Conservation (phyloP, 2,113 vertebrate species). For the Sylvietta virens region DNA sequence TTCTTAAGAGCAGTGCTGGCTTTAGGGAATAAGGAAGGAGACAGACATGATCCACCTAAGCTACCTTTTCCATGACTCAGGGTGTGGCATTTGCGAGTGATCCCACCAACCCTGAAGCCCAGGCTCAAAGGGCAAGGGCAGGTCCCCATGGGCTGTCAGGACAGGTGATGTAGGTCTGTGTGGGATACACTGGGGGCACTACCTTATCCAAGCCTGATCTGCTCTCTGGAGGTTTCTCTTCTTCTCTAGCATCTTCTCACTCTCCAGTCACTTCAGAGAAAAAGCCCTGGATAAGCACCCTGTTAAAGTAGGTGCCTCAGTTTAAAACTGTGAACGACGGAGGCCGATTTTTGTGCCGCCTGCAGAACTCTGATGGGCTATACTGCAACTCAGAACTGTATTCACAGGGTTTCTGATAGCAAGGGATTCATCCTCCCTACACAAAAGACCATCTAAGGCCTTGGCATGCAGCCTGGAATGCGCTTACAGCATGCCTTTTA, state of each 20-base stretch:
- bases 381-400: background rate
- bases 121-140: background rate
- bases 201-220: background rate
- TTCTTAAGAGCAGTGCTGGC: background rate
- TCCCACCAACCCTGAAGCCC: background rate
- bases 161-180: background rate
- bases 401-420: background rate
- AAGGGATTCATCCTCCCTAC: background rate
- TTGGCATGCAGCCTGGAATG: background rate
- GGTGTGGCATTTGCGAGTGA: background rate
- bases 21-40: background rate
- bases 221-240: background rate
- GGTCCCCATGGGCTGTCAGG: background rate
- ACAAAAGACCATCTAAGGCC: background rate
- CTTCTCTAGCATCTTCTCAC: background rate
- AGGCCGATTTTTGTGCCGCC: background rate
- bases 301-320: background rate
- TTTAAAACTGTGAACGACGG: background rate
- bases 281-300: background rate
- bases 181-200: background rate
- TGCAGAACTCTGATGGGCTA: background rate
- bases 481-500: background rate
- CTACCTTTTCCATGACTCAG: background rate
- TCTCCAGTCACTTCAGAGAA: background rate
- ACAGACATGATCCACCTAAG: background rate